phyloP scores from a whole-genome alignment of 2,888 invertebrate species.

The Lepidocyrtoides sp. region DNA sequence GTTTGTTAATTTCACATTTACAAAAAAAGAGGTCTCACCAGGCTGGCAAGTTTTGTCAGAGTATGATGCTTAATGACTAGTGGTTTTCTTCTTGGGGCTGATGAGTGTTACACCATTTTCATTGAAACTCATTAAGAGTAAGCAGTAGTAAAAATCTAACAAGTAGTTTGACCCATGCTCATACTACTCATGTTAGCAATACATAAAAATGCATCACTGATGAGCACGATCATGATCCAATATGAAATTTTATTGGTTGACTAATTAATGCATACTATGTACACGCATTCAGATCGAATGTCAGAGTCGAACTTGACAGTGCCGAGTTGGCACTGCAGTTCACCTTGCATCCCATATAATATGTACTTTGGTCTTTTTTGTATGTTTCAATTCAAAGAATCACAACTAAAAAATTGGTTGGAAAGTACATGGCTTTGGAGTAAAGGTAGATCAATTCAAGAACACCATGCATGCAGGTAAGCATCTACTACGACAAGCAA shows the following conservation, averaged over 20 bases:
- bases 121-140: conserved; percentile 60
- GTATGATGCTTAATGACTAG: conserved; percentile 57
- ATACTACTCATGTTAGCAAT: background rate
- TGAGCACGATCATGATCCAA: conserved; percentile 29
- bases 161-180: background rate
- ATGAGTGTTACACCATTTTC: conserved; percentile 46
- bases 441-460: too few relatives aligned
- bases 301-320: too few relatives aligned
- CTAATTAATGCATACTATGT: background rate
- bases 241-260: conserved; percentile 22
- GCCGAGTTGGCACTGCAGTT: too few relatives aligned
- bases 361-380: too few relatives aligned
- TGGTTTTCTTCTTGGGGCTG: background rate
- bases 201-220: too few relatives aligned
- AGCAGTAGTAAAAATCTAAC: background rate
- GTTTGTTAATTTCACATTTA: conserved; percentile 76
- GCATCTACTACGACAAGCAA: too few relatives aligned
- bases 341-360: too few relatives aligned
- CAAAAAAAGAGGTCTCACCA: conserved; percentile 10
- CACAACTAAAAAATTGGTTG: too few relatives aligned
- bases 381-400: too few relatives aligned
- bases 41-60: background rate
- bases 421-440: too few relatives aligned
- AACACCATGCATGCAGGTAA: too few relatives aligned
- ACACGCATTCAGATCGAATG: background rate